Evolutionary conservation across 2,888 invertebrate species (phyloP).

Genomic region (Caenorhabditis sinica): DNA sequence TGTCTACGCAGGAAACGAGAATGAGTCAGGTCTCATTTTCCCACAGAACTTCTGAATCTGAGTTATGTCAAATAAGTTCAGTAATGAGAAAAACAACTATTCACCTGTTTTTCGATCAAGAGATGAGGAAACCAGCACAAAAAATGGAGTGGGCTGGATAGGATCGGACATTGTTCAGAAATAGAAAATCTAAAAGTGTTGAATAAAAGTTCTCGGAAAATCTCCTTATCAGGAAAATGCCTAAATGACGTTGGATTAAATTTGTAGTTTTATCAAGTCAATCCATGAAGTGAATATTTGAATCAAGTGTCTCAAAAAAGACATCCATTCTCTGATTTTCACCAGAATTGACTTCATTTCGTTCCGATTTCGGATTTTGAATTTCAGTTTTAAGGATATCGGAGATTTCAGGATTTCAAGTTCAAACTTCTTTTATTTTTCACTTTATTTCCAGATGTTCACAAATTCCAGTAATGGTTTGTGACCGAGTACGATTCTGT

Average conservation of each 20-base stretch:
- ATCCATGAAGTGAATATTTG: neutral
- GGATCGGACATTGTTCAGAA: neutral
- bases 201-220: neutral
- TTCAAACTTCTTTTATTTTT: neutral
- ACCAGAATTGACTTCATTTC: neutral
- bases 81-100: neutral
- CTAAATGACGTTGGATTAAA: neutral
- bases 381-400: neutral
- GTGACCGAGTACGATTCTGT: slow-evolving; percentile 7
- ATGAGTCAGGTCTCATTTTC: slow-evolving; percentile 5
- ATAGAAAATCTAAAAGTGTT: neutral
- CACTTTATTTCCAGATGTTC: slow-evolving; percentile 13
- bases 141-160: neutral
- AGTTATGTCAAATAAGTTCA: neutral
- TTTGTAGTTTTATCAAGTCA: slow-evolving; percentile 5
- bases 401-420: neutral
- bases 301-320: neutral
- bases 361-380: neutral
- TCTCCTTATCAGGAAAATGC: neutral
- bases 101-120: neutral
- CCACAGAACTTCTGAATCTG: neutral
- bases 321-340: neutral
- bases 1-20: slow-evolving; percentile 15
- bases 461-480: slow-evolving; percentile 13
- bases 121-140: neutral